phyloP scores from a whole-genome alignment of 2,113 vertebrate genomes.

The Tyto alba region DNA sequence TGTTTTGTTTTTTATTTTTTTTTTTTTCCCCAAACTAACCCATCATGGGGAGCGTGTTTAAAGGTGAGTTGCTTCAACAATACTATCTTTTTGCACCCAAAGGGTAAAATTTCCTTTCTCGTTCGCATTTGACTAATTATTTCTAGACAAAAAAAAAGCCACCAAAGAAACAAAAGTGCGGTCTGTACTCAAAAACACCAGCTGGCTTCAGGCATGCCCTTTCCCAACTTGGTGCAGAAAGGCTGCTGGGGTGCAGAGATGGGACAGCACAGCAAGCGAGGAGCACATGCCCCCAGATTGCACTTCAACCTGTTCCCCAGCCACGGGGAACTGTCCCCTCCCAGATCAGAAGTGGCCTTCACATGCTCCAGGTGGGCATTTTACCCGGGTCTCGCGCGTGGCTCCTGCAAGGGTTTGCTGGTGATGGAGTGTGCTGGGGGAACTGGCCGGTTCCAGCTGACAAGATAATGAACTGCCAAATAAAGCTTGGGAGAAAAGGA shows the following conservation, averaged over 20 bases:
- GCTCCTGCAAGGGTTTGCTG: neutral
- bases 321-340: neutral
- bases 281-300: neutral
- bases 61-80: neutral
- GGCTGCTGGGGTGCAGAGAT: neutral
- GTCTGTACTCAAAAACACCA: neutral
- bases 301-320: fast-evolving
- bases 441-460: constrained; percentile 11
- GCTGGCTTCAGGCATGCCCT: neutral
- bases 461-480: constrained; percentile 60
- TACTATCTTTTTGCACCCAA: neutral
- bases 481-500: constrained; percentile 38
- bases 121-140: neutral
- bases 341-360: neutral
- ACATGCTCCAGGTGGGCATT: neutral
- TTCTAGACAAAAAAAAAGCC: neutral
- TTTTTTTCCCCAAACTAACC: neutral
- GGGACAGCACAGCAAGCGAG: neutral
- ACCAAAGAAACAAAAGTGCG: neutral
- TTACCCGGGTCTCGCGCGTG: neutral
- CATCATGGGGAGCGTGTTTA: neutral
- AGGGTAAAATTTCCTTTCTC: neutral
- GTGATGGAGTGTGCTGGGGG: constrained; percentile 19
- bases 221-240: neutral
- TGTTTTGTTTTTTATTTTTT: too few species aligned